Evolutionary conservation across 2,797 vertebrate species (phyloP).

Genomic region (Ambastaia sidthimunki): DNA sequence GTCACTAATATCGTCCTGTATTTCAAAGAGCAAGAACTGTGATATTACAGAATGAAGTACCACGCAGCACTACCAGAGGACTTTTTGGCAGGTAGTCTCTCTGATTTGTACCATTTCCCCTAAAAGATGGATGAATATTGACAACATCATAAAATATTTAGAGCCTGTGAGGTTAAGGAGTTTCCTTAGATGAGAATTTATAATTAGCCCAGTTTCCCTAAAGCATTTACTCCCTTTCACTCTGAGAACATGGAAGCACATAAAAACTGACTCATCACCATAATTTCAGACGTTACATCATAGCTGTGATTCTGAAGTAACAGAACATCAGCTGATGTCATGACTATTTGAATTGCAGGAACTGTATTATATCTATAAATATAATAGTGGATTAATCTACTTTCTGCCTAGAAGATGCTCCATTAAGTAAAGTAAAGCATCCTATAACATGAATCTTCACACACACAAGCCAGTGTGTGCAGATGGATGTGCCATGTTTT

Average conservation of each 20-base stretch:
- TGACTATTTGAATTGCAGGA: neutral
- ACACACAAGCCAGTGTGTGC: conserved; percentile 3
- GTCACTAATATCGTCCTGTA: neutral
- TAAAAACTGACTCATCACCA: neutral
- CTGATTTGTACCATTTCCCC: conserved; percentile 12
- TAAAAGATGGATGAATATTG: conserved; percentile 59
- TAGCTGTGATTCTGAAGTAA: too few species aligned
- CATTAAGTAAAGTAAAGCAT: neutral
- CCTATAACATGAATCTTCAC: conserved; percentile 3
- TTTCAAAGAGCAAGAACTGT: neutral
- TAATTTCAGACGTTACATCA: too few species aligned
- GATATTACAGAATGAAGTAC: neutral
- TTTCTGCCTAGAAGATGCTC: neutral
- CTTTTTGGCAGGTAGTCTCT: neutral
- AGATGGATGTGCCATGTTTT: conserved; percentile 35
- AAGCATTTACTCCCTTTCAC: neutral
- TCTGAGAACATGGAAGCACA: neutral
- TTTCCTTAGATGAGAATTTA: conserved; percentile 51
- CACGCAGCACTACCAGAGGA: neutral
- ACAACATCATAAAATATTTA: conserved; percentile 66
- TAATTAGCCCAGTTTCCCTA: conserved; percentile 14
- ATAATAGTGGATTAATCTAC: neutral
- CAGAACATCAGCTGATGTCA: neutral
- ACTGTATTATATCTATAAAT: neutral
- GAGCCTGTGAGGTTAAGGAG: conserved; percentile 53